Evolutionary conservation across 1,140 invertebrate species (phyloP), one percentile per base, ranked within the genome.

Genomic region (Neodiprion virginianus): DNA sequence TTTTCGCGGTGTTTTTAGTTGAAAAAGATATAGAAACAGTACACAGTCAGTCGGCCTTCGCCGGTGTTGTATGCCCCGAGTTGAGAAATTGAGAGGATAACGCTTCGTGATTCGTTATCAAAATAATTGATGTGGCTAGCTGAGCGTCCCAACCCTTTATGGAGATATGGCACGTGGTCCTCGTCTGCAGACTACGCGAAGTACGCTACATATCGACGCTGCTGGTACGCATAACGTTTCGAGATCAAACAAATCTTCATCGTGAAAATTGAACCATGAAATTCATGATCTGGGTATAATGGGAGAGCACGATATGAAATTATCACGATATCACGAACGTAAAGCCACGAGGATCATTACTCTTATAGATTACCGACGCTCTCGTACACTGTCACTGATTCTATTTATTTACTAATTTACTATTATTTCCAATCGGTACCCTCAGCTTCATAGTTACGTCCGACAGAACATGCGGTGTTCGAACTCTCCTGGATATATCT

Each of bases 31-130:
- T 21, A 53, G n/a, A 53, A 53, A 53, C 1, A 1, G 50, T 11
- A n/a, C 10, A 53, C 10, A 53, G n/a, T 11, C 10, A 53, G n/a
- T 1, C 53, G 8, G 8, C 8, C 53, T 47, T 9, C 7, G 21
- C 67, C 23, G 67, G 12, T 21, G 4, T 69, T 69, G 67, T 69
- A 12, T 11, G 40, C 21, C 11, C 23, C 67, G 21, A 21, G 40
- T 69, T 12, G 67, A 69, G 21, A 47, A 69, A 21, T 7, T 5
- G 21, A 47, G 11, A 21, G 67, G 67, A 14, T 47, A 69, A 69
- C 67, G 67, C 67, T 23, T 21, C 21, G 67, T 47, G 21, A 69
- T 69, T 69, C 67, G 21, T 69, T 69, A 69, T 69, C 67, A 23
- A 47, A 8, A 11, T 69, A 69, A 69, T 69, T 14, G 21, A 69